These are phyloP conservation scores for Nannobrachium achirus DNA, from an alignment of 2,113 vertebrate species.

Conservation along the genomic window DNA sequence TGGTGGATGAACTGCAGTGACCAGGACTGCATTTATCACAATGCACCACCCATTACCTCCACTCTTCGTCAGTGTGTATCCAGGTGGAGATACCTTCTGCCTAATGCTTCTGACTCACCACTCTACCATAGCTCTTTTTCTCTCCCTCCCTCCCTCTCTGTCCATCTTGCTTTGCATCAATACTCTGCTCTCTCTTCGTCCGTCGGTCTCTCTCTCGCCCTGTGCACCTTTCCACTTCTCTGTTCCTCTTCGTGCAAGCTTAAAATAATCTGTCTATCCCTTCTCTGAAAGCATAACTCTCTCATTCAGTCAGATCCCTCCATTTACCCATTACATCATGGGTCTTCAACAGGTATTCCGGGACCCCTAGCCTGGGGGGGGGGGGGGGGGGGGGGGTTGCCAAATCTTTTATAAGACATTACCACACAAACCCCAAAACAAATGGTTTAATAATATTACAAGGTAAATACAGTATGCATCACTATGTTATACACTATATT, in stretches of 20 bases:
- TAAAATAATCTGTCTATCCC: conserved; percentile 74
- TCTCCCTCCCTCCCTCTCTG: conserved; percentile 7
- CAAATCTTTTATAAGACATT: too few species aligned
- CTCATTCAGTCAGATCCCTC: too few species aligned
- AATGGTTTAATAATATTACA: too few species aligned
- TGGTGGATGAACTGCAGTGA: neutral
- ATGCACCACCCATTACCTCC: conserved; percentile 49
- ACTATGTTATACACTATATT: too few species aligned
- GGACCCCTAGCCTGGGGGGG: too few species aligned
- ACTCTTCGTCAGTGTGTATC: conserved; percentile 48
- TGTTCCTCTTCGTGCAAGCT: conserved; percentile 68
- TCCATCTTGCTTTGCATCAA: conserved; percentile 35
- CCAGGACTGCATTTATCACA: conserved; percentile 44
- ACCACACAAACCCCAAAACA: too few species aligned
- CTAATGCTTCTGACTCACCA: conserved; percentile 47
- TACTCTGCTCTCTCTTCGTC: conserved; percentile 34
- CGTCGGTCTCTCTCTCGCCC: conserved; percentile 41
- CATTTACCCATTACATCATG: too few species aligned
- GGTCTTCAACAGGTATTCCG: too few species aligned
- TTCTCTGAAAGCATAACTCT: conserved; percentile 84
- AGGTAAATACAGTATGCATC: too few species aligned
- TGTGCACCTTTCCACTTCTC: conserved; percentile 17
- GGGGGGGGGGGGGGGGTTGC: too few species aligned
- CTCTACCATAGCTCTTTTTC: conserved; percentile 19
- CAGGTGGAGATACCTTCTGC: conserved; percentile 66